Base-by-base conservation (phyloP, 2,888 invertebrate species). In the Thalpophila matura region DNA sequence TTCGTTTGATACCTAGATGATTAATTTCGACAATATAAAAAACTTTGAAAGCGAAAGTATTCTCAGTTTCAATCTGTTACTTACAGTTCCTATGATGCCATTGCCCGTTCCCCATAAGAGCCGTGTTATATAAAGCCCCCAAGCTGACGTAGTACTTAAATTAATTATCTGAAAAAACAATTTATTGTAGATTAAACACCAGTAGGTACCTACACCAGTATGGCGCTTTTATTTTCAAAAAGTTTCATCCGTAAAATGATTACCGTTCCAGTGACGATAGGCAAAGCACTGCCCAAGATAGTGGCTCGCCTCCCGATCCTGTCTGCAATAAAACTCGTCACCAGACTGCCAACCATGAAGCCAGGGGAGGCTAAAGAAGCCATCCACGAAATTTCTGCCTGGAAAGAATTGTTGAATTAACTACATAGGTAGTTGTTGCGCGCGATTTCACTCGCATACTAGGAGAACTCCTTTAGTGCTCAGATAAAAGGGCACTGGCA, bases 31-130 rank as follows among this genome's bases (percentile, higher is more conserved):
- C n/a, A n/a, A n/a, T n/a, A n/a, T n/a, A n/a, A n/a, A n/a, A n/a
- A n/a, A n/a, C n/a, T n/a, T n/a, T n/a, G n/a, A n/a, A n/a, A n/a
- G n/a, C n/a, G n/a, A n/a, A n/a, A n/a, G n/a, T n/a, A n/a, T n/a
- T n/a, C n/a, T 45, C 9, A n/a, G 7, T 5, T 3, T 4, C 3
- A 35, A 37, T n/a, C n/a, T n/a, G n/a, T 60, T 63, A 85, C 91
- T 88, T 80, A 94, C 95, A 31, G 89, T 90, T 6, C 83, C 73
- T 37, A 91, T 86, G 74, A 96, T 89, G 3, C 96, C 96, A 1
- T 91, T 89, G 0, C 95, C 95, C 7, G 90, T 70, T 0, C 96
- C 96, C 88, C 95, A 95, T 14, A 95, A 81, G 56, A 95, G 91
- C 38, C 94, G 89, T 10, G 94, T 88, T 0, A 91, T 60, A 66